Conservation (phyloP, 2,797 vertebrate species). For the Silurus lanzhouensis region DNA sequence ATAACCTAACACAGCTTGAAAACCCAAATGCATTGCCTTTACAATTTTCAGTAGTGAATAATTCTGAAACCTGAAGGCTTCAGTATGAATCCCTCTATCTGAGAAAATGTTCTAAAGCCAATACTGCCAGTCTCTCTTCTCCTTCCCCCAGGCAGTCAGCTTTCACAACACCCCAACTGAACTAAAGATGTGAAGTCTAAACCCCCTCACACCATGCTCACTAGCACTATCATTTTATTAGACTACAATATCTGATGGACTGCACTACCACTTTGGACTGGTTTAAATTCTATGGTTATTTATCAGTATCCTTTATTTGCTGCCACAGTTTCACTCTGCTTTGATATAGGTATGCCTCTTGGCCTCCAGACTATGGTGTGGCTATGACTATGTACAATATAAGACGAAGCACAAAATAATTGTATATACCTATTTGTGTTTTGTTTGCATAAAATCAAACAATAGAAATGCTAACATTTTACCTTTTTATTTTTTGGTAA, state of each 20-base stretch:
- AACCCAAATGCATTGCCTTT: not conserved
- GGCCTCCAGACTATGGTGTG: not conserved
- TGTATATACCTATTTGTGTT: not conserved
- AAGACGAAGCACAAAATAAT: not conserved
- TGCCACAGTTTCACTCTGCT: not conserved
- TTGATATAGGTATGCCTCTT: not conserved
- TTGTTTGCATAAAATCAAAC: not conserved
- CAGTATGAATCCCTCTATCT: not conserved
- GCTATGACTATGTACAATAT: not conserved
- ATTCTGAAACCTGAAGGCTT: not conserved
- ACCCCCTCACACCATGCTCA: not conserved
- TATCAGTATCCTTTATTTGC: not conserved
- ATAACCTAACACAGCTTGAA: not conserved
- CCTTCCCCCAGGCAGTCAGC: not conserved
- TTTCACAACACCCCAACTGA: not conserved
- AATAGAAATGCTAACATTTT: not conserved
- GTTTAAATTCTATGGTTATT: not conserved
- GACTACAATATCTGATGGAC: slow-evolving; percentile 11
- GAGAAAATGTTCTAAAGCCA: not conserved
- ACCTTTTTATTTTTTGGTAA: not conserved
- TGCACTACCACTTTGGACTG: not conserved
- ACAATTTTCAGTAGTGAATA: not conserved
- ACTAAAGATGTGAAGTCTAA: not conserved
- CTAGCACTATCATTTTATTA: not conserved
- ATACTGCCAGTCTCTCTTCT: not conserved